Percentiles rank a stretch among this genome's conserved stretches.
These are phyloP conservation scores for Stegophylla sp. DNA, from an alignment of 2,888 invertebrate species.

Conservation along the genomic window DNA sequence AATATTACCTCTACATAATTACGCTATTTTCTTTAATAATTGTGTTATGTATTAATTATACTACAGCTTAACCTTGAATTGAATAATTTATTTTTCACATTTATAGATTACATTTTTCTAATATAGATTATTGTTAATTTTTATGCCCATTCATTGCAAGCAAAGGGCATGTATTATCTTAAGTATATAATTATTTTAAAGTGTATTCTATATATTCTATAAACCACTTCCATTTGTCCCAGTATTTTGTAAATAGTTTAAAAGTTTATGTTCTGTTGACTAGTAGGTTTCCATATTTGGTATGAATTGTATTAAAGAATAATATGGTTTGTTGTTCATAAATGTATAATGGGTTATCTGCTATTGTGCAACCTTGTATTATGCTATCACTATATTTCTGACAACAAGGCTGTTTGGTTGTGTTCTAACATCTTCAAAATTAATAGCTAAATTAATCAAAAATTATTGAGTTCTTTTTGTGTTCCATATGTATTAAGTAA, in stretches of 20 bases:
- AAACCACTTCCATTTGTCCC: not conserved
- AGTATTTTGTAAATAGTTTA: constrained; percentile 37
- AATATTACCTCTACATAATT: too few species aligned
- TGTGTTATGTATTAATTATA: too few species aligned
- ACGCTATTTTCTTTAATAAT: too few species aligned
- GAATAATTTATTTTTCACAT: not conserved
- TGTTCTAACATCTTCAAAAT: constrained; percentile 20
- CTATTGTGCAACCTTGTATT: constrained; percentile 40
- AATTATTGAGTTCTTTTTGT: constrained; percentile 1
- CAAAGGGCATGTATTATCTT: not conserved
- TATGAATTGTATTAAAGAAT: constrained; percentile 42
- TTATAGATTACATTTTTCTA: not conserved
- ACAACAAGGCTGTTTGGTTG: constrained; percentile 44
- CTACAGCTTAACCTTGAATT: constrained; percentile 20
- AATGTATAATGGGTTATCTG: constrained; percentile 32
- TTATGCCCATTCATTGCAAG: not conserved
- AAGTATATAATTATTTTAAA: not conserved
- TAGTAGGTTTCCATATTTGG: constrained; percentile 57
- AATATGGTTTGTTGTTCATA: constrained; percentile 23
- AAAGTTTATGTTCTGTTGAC: constrained; percentile 38
- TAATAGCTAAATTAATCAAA: constrained; percentile 3
- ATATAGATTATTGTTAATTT: not conserved
- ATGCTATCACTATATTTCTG: constrained; percentile 41
- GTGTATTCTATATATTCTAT: not conserved
- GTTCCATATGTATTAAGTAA: too few species aligned